A percentile compares a stretch with the other conserved stretches of the same genome.
Evolutionary conservation across 2,888 invertebrate genomes (phyloP).

Genomic region (Andricus curvator): DNA sequence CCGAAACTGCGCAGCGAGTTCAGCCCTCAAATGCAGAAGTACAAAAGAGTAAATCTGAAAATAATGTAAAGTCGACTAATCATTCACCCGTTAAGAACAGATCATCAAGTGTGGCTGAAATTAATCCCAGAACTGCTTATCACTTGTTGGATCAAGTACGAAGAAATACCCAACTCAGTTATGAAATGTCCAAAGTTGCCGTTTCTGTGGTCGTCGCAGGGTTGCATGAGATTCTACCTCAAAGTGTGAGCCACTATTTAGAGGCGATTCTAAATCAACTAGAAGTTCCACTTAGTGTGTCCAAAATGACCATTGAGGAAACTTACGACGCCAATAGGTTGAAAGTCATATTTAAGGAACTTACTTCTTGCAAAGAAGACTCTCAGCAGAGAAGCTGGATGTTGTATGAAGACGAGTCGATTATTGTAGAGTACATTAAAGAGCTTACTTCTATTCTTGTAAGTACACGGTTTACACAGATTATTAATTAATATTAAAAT

Average conservation of each 20-base stretch:
- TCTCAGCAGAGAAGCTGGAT: conserved; percentile 98
- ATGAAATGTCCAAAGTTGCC: conserved; percentile 91
- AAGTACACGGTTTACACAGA: conserved; percentile 49
- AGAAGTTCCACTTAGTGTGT: conserved; percentile 82
- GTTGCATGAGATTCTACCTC: conserved; percentile 81
- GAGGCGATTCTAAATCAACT: conserved; percentile 81
- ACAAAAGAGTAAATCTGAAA: conserved; percentile 65
- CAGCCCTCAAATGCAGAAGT: conserved; percentile 58
- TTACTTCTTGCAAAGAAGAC: conserved; percentile 95
- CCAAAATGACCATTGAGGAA: conserved; percentile 86
- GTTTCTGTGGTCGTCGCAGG: conserved; percentile 87
- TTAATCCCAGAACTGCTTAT: conserved; percentile 82
- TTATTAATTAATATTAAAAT: neutral
- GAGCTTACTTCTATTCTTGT: conserved; percentile 92
- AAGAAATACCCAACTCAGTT: conserved; percentile 90
- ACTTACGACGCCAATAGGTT: conserved; percentile 92
- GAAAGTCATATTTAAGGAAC: conserved; percentile 89
- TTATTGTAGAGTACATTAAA: conserved; percentile 91
- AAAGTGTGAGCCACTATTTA: conserved; percentile 82
- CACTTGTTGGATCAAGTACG: conserved; percentile 90
- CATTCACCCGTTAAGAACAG: conserved; percentile 69
- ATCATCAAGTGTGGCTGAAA: conserved; percentile 66
- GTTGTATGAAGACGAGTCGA: conserved; percentile 94
- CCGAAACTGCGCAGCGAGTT: conserved; percentile 58
- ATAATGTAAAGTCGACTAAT: conserved; percentile 61